phyloP scores from a whole-genome alignment of 92 coral and sea anemone genomes.

The Porites cylindrica region DNA sequence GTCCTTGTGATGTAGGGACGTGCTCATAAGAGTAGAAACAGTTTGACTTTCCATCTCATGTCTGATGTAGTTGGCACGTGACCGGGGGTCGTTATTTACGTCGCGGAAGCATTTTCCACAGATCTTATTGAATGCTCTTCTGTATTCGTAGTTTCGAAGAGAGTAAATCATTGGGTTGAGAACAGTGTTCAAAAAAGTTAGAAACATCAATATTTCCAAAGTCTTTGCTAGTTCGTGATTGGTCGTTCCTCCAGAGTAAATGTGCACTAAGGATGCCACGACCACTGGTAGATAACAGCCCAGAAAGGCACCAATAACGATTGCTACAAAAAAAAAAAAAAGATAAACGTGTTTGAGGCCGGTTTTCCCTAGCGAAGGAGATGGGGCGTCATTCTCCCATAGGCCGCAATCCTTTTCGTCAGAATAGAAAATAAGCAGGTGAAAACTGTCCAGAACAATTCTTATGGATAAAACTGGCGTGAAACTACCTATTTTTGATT shows the following conservation, averaged over 20 bases:
- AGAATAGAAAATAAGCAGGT: too few species aligned
- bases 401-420: too few species aligned
- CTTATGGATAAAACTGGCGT: too few species aligned
- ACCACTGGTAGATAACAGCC: conserved; percentile 75
- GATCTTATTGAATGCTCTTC: conserved; percentile 55
- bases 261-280: conserved; percentile 52
- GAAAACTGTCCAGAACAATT: too few species aligned
- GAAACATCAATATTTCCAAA: conserved; percentile 43
- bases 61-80: conserved; percentile 9
- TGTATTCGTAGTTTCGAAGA: conserved; percentile 61
- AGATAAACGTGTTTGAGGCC: neutral
- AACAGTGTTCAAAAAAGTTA: conserved; percentile 58
- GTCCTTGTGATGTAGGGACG: neutral
- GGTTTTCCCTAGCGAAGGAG: too few species aligned
- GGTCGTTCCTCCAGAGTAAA: conserved; percentile 18
- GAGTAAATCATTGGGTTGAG: conserved; percentile 71
- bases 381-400: too few species aligned
- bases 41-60: conserved; percentile 34
- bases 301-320: conserved; percentile 74
- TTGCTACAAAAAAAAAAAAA: conserved; percentile 45
- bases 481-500: too few species aligned
- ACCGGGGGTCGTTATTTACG: neutral
- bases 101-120: conserved; percentile 16
- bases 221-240: neutral
- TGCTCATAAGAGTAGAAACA: conserved; percentile 29